Conservation (phyloP, 1,140 invertebrate species). For the Drosophila melanica region DNA sequence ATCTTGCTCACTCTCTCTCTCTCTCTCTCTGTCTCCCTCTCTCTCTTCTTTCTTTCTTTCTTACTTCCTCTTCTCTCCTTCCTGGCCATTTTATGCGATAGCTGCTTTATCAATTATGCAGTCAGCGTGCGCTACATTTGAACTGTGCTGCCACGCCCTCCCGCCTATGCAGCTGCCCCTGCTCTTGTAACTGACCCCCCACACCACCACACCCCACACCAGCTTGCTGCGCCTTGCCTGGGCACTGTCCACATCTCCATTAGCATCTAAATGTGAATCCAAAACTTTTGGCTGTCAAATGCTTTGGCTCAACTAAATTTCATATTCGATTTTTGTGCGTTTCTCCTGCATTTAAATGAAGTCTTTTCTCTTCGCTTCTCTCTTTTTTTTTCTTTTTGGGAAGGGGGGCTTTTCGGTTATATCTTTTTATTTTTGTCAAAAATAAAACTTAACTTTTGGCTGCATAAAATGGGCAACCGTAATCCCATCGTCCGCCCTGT, state of each 20-base stretch:
- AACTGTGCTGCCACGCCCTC: slow-evolving; percentile 10
- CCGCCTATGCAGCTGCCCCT: too few species aligned
- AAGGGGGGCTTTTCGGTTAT: slow-evolving; percentile 13
- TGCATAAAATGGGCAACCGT: slow-evolving; percentile 16
- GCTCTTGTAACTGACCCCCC: too few species aligned
- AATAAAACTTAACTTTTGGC: slow-evolving; percentile 47
- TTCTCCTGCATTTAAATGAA: slow-evolving; percentile 73
- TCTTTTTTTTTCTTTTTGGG: not conserved
- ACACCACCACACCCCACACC: too few species aligned
- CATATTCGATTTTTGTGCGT: slow-evolving; percentile 68
- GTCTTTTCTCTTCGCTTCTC: slow-evolving; percentile 15
- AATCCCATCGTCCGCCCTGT: not conserved
- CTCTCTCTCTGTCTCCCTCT: not conserved
- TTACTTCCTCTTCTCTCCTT: not conserved
- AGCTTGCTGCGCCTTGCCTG: not conserved
- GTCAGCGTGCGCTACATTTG: slow-evolving; percentile 64
- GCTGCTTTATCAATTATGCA: slow-evolving; percentile 73
- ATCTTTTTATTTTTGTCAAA: slow-evolving; percentile 24
- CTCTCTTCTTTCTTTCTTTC: not conserved
- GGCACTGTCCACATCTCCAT: slow-evolving; percentile 42
- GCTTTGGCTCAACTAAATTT: slow-evolving; percentile 76
- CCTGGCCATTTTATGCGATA: not conserved
- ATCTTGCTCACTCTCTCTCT: not conserved
- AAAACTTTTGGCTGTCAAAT: slow-evolving; percentile 73
- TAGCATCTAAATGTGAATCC: slow-evolving; percentile 76